Evolutionary conservation across 1,140 invertebrate species (phyloP).

Genomic region (Patella vulgata): DNA sequence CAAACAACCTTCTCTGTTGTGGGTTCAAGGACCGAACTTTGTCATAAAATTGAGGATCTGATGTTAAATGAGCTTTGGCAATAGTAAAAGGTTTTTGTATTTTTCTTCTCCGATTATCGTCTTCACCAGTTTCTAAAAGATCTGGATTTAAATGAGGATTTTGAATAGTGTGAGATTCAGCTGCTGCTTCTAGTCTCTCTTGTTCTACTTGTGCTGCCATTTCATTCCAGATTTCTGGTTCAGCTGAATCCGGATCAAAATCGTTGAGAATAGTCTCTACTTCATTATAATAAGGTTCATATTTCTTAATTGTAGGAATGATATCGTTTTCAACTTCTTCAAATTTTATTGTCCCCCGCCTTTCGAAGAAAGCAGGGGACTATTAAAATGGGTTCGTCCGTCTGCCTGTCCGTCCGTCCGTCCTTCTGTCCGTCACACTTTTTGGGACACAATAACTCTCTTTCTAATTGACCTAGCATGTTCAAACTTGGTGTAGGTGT

Average conservation of each 20-base stretch:
- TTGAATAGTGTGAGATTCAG: too few relatives aligned
- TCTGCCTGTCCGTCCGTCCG: too few relatives aligned
- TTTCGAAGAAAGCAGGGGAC: too few relatives aligned
- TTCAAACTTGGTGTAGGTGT: too few relatives aligned
- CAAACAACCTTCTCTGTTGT: conserved; percentile 23
- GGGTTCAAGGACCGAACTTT: conserved; percentile 16
- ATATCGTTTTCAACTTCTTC: conserved; percentile 10
- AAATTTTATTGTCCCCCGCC: too few relatives aligned
- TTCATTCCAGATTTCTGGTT: conserved; percentile 12
- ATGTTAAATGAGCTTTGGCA: conserved; percentile 7
- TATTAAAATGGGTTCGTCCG: too few relatives aligned
- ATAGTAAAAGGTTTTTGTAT: conserved; percentile 9
- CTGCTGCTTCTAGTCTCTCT: conserved; percentile 10
- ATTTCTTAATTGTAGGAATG: conserved; percentile 3
- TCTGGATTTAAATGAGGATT: too few relatives aligned
- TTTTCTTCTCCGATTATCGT: too few relatives aligned
- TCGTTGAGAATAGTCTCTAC: conserved; percentile 12
- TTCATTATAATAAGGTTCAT: conserved; percentile 12
- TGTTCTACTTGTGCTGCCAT: conserved; percentile 12
- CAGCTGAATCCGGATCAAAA: conserved; percentile 3
- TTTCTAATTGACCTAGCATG: too few relatives aligned
- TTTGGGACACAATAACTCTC: too few relatives aligned
- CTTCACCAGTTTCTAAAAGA: too few relatives aligned
- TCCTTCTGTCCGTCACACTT: too few relatives aligned
- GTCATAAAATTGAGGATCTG: conserved; percentile 12